A percentile compares a stretch with the other conserved stretches of the same genome.
Conservation (phyloP, 2,797 vertebrate genomes). For the Megalops cyprinoides region DNA sequence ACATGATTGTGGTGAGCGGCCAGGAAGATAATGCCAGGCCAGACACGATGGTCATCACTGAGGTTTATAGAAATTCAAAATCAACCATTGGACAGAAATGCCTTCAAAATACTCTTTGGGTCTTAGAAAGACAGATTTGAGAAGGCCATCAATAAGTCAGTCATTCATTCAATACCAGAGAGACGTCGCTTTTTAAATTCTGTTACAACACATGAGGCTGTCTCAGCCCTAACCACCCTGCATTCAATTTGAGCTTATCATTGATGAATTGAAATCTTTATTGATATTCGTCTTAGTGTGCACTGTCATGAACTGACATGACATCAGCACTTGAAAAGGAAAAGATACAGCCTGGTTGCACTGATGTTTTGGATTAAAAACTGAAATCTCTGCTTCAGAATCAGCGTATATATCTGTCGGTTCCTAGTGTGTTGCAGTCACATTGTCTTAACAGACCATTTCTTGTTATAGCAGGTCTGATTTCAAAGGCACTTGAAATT, state of each 20-base stretch:
- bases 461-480: too few relatives aligned
- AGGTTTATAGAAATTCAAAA: background rate
- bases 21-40: background rate
- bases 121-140: background rate
- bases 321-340: background rate
- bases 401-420: too few relatives aligned
- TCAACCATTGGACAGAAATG: background rate
- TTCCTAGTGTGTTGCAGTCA: too few relatives aligned
- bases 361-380: background rate
- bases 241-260: background rate
- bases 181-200: background rate
- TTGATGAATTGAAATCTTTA: background rate
- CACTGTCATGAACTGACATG: background rate
- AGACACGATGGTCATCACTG: background rate
- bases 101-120: background rate
- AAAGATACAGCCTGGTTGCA: background rate
- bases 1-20: background rate
- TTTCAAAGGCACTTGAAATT: too few relatives aligned
- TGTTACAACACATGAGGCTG: background rate
- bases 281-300: background rate
- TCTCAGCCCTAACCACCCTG: background rate
- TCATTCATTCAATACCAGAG: background rate
- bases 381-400: background rate
- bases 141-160: slow-evolving; percentile 8
- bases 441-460: too few relatives aligned